Percentiles rank a stretch among this genome's conserved stretches.
Conservation (phyloP, 2,888 invertebrate species). For the Molanna angustata region DNA sequence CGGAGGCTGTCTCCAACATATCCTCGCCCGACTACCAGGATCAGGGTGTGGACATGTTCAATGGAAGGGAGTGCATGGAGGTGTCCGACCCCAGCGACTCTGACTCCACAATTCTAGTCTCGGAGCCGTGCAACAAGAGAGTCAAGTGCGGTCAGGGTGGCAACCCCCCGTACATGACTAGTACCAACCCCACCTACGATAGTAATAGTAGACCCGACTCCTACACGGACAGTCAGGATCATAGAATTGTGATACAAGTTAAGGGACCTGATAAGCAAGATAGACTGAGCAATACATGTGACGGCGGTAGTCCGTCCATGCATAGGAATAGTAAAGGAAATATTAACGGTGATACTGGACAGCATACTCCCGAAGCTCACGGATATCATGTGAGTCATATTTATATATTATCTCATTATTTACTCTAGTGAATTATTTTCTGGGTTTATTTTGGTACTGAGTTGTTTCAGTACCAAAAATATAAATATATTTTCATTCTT, state of each 20-base stretch:
- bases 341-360: slow-evolving; percentile 41
- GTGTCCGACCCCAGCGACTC: slow-evolving; percentile 87
- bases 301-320: slow-evolving; percentile 41
- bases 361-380: slow-evolving; percentile 55
- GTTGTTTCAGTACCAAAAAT: too few species aligned
- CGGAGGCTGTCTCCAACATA: slow-evolving; percentile 85
- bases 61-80: slow-evolving; percentile 79
- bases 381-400: slow-evolving; percentile 55
- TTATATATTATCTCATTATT: too few species aligned
- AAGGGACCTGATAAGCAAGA: slow-evolving; percentile 52
- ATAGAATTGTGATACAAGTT: slow-evolving; percentile 84
- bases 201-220: slow-evolving; percentile 16
- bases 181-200: slow-evolving; percentile 28
- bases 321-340: slow-evolving; percentile 17
- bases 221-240: slow-evolving; percentile 42
- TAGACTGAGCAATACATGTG: slow-evolving; percentile 34
- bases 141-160: slow-evolving; percentile 42
- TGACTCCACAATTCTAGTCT: slow-evolving; percentile 83
- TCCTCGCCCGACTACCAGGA: slow-evolving; percentile 89
- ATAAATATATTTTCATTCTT: too few species aligned
- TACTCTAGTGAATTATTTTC: too few species aligned
- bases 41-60: slow-evolving; percentile 78
- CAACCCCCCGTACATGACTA: slow-evolving; percentile 40
- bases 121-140: slow-evolving; percentile 67
- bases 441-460: too few species aligned